phyloP scores from a whole-genome alignment of 1,140 invertebrate genomes.

The Drosophila ananassae region DNA sequence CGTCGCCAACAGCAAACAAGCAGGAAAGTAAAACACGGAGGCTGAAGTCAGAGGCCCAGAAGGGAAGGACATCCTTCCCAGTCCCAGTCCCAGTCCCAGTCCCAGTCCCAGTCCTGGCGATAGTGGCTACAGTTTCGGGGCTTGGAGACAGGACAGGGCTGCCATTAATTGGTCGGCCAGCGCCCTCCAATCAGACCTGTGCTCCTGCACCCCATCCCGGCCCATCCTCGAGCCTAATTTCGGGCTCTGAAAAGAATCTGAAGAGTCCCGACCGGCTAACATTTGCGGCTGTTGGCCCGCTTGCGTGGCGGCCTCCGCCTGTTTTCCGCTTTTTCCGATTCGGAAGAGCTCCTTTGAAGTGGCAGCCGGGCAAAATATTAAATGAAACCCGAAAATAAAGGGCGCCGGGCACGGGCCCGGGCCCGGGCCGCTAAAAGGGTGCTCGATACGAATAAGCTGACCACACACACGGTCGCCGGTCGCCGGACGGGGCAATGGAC shows the following conservation, averaged over 20 bases:
- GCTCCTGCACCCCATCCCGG: too few species aligned
- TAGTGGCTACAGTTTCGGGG: slow-evolving; percentile 42
- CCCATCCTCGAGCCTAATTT: background rate
- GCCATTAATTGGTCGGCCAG: background rate
- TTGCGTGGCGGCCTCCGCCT: background rate
- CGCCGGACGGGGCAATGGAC: slow-evolving; percentile 12
- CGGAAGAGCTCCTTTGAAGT: slow-evolving; percentile 69
- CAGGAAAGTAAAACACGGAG: slow-evolving; percentile 8
- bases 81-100: background rate
- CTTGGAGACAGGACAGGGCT: too few species aligned
- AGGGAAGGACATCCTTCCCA: slow-evolving; percentile 4
- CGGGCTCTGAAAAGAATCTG: slow-evolving; percentile 24
- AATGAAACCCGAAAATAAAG: slow-evolving; percentile 73
- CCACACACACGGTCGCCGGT: slow-evolving; percentile 60
- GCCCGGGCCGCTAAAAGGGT: slow-evolving; percentile 63
- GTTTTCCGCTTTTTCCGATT: background rate
- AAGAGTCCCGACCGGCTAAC: slow-evolving; percentile 50
- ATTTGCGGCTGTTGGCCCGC: slow-evolving; percentile 60
- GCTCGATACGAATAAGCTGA: slow-evolving; percentile 77
- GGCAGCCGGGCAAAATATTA: slow-evolving; percentile 74
- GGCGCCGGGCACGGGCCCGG: background rate
- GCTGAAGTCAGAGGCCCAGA: background rate
- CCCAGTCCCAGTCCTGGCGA: background rate
- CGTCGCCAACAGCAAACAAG: slow-evolving; percentile 1
- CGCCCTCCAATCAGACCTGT: background rate